Evolutionary conservation across 2,113 vertebrate genomes (phyloP), one percentile per base, ranked within the genome.

Genomic region (Ochotona curzoniae): DNA sequence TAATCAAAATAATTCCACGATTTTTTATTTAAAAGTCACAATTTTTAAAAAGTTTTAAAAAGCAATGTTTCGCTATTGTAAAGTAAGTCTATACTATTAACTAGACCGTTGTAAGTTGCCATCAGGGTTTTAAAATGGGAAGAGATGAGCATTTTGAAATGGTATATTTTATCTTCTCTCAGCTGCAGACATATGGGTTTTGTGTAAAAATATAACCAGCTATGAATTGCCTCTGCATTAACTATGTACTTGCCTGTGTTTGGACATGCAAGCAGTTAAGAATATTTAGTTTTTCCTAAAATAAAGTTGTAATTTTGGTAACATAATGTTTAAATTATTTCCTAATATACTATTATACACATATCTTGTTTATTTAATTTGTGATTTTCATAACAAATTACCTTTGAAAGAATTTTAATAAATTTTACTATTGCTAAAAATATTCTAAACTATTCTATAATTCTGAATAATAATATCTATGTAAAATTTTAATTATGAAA

Each of bases 381-480:
- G 18, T 73, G 64, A 26, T 66, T 89, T 79, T 78, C 49, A 11
- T 28, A 79, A 84, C 25, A 80, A 81, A n/a, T 78, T 18, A 70
- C n/a, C 71, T 81, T 89, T 69, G 25, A 79, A 74, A 90, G 44
- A 83, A 81, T 93, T 80, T 73, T 88, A 83, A 83, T 84, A 81
- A 54, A 60, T 61, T 86, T 83, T 83, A 95, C 87, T 61, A 44
- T 67, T 83, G 64, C 57, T 86, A 74, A 21, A 86, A 71, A 38
- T 87, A 76, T 74, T 90, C 49, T 70, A 87, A 91, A 87, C 69
- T 70, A 81, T 71, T 81, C n/a, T 38, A 47, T 23, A 86, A 63
- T 87, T 93, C 71, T 74, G 5, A 90, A 70, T 60, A 51, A 51
- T 67, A 57, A 18, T 67, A 17, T 91, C 82, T 78, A 38, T 80